Evolutionary conservation across 2,888 invertebrate genomes (phyloP), one percentile per base, ranked within the genome.

Genomic region (Pimpla rufipes): DNA sequence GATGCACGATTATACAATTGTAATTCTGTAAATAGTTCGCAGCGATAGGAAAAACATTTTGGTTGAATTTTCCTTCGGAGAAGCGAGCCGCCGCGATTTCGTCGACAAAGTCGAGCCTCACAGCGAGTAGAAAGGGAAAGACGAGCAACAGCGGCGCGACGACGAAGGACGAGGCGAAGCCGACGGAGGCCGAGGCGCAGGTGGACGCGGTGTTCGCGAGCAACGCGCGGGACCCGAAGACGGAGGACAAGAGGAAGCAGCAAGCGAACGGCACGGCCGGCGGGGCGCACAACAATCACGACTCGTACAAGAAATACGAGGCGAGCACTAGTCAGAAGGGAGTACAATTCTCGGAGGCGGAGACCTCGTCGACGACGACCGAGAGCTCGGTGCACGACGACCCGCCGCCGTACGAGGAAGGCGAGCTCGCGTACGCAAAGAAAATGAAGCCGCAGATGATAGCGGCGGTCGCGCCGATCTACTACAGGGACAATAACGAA

Each of bases 341-440:
- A 45, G 83, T 91, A 76, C 91, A 93, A 81, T 93, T 93, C 85
- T 94, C 94, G 55, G 95, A 96, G 89, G 96, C 96, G 89, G 96
- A 96, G 88, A 95, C 95, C 1, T 96, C 96, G 8, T 96, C 96
- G 0, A 96, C 96, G 1, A 96, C 96, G 7, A 96, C 96, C 2
- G 96, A 96, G 89, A 96, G 96, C 87, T 96, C 96, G 62, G 94
- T 94, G 87, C 95, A 95, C 76, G 96, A 96, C 79, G 95, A 95
- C 83, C 91, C 93, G 45, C 92, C 87, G 11, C 84, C 86, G 13
- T 87, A 93, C 74, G 93, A 93, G 87, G 85, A 87, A 70, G 82
- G 88, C 40, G 91, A 91, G 55, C 90, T 88, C 45, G 47, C 87
- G 7, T 91, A 90, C 75, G 85, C 80, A 35, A 93, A 93, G 79